Base-by-base conservation (phyloP, 2,113 vertebrate genomes). In the Pyrgilauda ruficollis region DNA sequence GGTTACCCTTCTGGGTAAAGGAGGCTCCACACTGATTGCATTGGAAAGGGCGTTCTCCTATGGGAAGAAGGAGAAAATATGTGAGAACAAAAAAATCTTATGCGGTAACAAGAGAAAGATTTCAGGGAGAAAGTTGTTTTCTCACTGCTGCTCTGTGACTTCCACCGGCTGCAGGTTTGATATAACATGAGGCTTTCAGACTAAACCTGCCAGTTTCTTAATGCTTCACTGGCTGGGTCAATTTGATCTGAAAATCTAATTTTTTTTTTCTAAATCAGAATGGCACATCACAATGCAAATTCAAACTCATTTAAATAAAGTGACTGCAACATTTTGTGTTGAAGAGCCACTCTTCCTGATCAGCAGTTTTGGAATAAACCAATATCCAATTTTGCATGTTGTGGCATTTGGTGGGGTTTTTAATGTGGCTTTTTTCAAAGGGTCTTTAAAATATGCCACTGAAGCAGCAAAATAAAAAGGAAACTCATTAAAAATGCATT, bases 171-270 rank as follows among this genome's bases (percentile, higher is more conserved):
- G 98, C 98, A 98, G 98, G 99, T 98, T 98, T 99, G 98, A 99
- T 99, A 98, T 98, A 99, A 99, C 99, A 99, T 95, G 98, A 99
- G 98, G 98, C 99, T 99, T 98, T 99, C 99, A 98, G 98, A 99
- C 98, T 98, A 98, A 98, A 99, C 98, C 99, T 99, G 99, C 99
- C 99, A 99, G 98, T 98, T 99, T 98, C 98, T 99, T 99, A 99
- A 99, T 98, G 99, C 99, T 99, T 99, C 99, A 99, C 98, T 99
- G 99, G 98, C 98, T 99, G 98, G 99, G 99, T 99, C 99, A 99
- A 99, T 99, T 99, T 99, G 99, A 99, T 99, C 99, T 99, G 99
- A 99, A 99, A 99, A 99, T 99, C 99, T 99, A 99, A 99, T 99
- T 99, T 99, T 99, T 99, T 98, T 98, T 84, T 98, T 98, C 98